A percentile compares a stretch with the other conserved stretches of the same genome.
phyloP scores from a whole-genome alignment of 2,797 vertebrate species.

The Onychomys arenicola region DNA sequence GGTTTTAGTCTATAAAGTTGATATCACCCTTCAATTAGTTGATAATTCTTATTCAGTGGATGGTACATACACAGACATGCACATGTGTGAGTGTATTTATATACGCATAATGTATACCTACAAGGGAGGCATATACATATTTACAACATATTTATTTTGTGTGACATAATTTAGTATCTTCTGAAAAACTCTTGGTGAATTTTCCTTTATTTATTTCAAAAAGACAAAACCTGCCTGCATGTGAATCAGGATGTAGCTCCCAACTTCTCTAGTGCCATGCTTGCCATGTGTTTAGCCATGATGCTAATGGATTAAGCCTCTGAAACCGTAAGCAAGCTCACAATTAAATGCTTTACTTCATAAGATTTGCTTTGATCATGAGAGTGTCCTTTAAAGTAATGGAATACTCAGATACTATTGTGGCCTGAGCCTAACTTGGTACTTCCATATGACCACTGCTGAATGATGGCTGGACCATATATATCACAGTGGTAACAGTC shows the following conservation, averaged over 20 bases:
- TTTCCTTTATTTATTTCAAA: background rate
- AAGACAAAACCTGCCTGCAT: background rate
- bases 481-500: background rate
- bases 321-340: background rate
- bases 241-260: background rate
- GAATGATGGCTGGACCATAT: background rate
- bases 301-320: background rate
- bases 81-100: background rate
- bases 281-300: background rate
- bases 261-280: background rate
- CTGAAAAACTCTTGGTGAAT: background rate
- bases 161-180: background rate
- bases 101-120: background rate
- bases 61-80: background rate
- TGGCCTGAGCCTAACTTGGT: background rate
- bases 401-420: background rate
- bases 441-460: background rate
- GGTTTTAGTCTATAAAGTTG: background rate
- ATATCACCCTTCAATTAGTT: background rate
- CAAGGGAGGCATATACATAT: background rate
- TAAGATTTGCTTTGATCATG: background rate
- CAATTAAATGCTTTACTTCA: background rate
- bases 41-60: background rate
- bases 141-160: background rate
- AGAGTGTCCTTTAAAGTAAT: background rate